Conservation (phyloP, 2,797 vertebrate genomes). For the Spondyliosoma cantharus region DNA sequence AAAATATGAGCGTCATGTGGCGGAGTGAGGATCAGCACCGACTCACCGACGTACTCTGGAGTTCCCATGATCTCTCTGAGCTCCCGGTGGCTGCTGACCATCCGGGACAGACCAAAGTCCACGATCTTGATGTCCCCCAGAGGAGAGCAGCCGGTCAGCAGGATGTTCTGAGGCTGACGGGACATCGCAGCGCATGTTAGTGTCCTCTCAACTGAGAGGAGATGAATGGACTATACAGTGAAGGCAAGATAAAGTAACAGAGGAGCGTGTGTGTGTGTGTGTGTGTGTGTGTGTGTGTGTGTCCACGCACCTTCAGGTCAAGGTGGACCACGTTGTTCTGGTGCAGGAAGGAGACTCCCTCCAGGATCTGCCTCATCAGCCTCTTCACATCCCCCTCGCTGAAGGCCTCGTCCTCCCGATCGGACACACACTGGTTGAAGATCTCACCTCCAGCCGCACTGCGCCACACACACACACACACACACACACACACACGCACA, state of each 20-base stretch:
- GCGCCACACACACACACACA: neutral
- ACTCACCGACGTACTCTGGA: conserved; percentile 94
- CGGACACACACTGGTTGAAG: conserved; percentile 93
- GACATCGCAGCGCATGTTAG: neutral
- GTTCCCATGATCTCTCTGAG: conserved; percentile 96
- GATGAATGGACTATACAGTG: too few relatives aligned
- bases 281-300: neutral
- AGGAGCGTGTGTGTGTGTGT: neutral
- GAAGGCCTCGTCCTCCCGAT: conserved; percentile 91
- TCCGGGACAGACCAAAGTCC: conserved; percentile 93
- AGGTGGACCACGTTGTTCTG: conserved; percentile 90
- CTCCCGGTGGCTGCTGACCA: conserved; percentile 90
- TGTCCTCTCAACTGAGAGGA: too few relatives aligned
- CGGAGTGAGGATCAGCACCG: fast-evolving
- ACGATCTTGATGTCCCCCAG: conserved; percentile 94
- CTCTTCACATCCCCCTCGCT: conserved; percentile 91
- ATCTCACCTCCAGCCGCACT: conserved; percentile 95
- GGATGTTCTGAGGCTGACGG: conserved; percentile 93
- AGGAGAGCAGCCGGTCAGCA: conserved; percentile 88
- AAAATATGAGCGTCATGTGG: neutral
- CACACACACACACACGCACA: too few relatives aligned
- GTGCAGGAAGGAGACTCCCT: conserved; percentile 91
- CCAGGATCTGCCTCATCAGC: conserved; percentile 93
- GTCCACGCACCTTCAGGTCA: conserved; percentile 89
- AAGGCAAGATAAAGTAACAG: neutral